Conservation (phyloP, 2,888 invertebrate species). For the Leptothorax acervorum region DNA sequence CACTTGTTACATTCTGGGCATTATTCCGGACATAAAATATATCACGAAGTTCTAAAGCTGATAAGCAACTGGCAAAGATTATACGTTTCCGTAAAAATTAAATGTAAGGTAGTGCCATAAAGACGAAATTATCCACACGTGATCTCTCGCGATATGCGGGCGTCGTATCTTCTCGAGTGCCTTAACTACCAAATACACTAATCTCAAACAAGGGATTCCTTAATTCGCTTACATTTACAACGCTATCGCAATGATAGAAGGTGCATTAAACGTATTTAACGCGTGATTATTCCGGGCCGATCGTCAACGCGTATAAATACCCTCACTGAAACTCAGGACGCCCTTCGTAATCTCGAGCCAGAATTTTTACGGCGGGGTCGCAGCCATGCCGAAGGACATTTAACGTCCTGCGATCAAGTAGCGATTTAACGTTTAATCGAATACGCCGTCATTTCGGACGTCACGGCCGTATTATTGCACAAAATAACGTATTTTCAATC, state of each 20-base stretch:
- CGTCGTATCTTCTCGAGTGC: neutral
- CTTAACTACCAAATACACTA: neutral
- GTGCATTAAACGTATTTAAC: conserved; percentile 2
- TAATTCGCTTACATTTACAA: neutral
- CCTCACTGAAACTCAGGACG: neutral
- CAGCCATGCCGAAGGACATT: conserved; percentile 2
- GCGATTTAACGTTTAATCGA: neutral
- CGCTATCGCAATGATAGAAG: neutral
- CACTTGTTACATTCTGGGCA: neutral
- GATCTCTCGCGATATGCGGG: neutral
- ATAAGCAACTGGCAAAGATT: neutral
- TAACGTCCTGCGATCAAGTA: neutral
- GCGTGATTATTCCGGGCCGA: neutral
- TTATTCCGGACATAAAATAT: neutral
- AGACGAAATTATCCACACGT: neutral
- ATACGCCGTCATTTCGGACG: conserved; percentile 1
- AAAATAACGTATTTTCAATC: neutral
- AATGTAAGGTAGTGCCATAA: conserved; percentile 2
- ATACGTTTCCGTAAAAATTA: neutral
- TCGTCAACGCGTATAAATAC: conserved; percentile 25
- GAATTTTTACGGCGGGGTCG: conserved; percentile 24
- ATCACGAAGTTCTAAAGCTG: neutral
- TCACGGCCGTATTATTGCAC: neutral
- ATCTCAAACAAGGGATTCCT: neutral
- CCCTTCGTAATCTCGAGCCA: conserved; percentile 24